A percentile compares a stretch with the other conserved stretches of the same genome.
Evolutionary conservation across 2,113 vertebrate species (phyloP).

Genomic region (Syngnathus scovelli): DNA sequence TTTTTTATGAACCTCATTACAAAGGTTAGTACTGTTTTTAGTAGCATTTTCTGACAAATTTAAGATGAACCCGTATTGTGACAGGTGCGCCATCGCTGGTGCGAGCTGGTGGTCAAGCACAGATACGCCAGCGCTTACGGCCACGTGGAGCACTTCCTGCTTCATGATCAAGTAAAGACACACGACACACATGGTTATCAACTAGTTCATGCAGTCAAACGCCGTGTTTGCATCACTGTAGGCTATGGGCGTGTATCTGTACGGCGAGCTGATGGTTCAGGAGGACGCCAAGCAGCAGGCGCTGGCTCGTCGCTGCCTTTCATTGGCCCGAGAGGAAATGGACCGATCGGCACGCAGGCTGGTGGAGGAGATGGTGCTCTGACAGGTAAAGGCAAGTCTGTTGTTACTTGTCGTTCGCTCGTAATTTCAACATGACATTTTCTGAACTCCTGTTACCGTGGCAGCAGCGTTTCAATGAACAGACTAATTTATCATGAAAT

Average conservation of each 20-base stretch:
- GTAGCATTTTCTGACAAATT: too few relatives aligned
- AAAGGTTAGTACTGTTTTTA: too few relatives aligned
- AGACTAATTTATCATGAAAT: too few relatives aligned
- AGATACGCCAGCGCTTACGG: conserved; percentile 70
- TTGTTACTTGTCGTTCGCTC: background rate
- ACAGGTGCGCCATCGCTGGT: conserved; percentile 94
- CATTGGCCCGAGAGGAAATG: conserved; percentile 78
- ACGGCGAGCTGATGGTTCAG: conserved; percentile 93
- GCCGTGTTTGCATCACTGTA: conserved; percentile 47
- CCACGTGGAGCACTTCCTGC: conserved; percentile 82
- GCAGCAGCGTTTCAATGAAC: too few relatives aligned
- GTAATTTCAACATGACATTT: background rate
- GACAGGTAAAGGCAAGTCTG: conserved; percentile 62
- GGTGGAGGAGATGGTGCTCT: conserved; percentile 91
- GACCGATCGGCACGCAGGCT: conserved; percentile 78
- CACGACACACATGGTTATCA: background rate
- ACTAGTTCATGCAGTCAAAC: background rate
- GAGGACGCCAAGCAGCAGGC: conserved; percentile 84
- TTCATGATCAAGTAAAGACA: conserved; percentile 80
- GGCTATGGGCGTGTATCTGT: conserved; percentile 97
- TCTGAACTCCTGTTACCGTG: too few relatives aligned
- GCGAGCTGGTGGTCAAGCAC: conserved; percentile 88
- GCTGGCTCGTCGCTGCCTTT: conserved; percentile 81
- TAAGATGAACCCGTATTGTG: background rate
- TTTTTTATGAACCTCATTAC: too few relatives aligned